phyloP scores from a whole-genome alignment of 2,113 vertebrate genomes.

The Corvus moneduloides region DNA sequence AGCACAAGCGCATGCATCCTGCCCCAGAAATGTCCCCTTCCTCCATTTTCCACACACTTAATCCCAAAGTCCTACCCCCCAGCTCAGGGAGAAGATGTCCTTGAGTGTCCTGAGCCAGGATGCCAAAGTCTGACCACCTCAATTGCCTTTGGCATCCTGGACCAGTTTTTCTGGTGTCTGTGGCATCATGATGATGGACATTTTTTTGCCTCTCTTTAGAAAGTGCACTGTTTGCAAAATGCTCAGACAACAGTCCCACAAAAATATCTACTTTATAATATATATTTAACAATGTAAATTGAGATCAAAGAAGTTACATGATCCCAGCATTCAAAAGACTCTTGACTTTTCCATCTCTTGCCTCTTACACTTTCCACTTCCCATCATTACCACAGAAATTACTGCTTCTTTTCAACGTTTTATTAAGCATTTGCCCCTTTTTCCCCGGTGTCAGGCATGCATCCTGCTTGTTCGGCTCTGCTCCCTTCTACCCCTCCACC shows the following conservation, averaged over 20 bases:
- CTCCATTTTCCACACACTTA: not conserved
- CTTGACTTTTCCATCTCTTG: not conserved
- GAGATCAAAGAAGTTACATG: not conserved
- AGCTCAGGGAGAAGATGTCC: not conserved
- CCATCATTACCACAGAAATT: not conserved
- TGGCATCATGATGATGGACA: not conserved
- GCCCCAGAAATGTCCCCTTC: not conserved
- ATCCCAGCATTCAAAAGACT: not conserved
- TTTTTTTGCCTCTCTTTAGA: not conserved
- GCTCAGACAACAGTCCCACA: not conserved
- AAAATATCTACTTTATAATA: not conserved
- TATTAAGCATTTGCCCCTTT: not conserved
- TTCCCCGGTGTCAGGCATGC: not conserved
- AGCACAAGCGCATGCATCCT: not conserved
- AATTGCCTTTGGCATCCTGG: not conserved
- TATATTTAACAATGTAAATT: not conserved
- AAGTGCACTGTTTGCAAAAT: not conserved
- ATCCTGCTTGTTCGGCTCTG: not conserved
- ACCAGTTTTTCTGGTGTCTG: not conserved
- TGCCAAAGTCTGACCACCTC: not conserved
- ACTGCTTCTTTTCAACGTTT: not conserved
- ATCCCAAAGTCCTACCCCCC: not conserved
- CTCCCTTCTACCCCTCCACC: not conserved
- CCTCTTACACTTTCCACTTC: not conserved
- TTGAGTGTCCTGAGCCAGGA: not conserved